phyloP scores from a whole-genome alignment of 1,140 invertebrate species.

The Orius insidiosus region DNA sequence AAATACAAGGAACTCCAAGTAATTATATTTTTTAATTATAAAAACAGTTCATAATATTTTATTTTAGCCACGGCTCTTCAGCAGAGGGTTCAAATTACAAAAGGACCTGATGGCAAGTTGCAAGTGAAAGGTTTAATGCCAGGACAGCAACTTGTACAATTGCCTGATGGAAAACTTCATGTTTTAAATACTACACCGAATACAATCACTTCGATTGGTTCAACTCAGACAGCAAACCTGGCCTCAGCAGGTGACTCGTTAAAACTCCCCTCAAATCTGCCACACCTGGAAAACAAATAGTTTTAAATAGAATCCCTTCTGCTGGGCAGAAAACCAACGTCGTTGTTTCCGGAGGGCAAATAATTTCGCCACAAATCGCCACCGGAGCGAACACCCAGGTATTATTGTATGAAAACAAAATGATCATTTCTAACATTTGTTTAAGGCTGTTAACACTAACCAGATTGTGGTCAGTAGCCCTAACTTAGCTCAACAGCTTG shows the following conservation, averaged over 20 bases:
- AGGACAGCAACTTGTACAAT: slow-evolving; percentile 79
- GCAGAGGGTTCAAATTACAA: slow-evolving; percentile 78
- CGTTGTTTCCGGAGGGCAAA: slow-evolving; percentile 20
- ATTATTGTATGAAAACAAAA: slow-evolving; percentile 3
- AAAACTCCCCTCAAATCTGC: slow-evolving; percentile 2
- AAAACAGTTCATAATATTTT: slow-evolving; percentile 3
- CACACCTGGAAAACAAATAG: not conserved
- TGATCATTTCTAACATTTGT: slow-evolving; percentile 11
- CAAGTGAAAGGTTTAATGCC: slow-evolving; percentile 79
- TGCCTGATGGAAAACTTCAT: slow-evolving; percentile 85
- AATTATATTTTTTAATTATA: no score
- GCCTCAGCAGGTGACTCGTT: slow-evolving; percentile 12
- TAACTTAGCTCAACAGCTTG: slow-evolving; percentile 53
- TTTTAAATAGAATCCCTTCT: not conserved
- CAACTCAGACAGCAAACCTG: slow-evolving; percentile 13
- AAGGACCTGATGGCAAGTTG: slow-evolving; percentile 75
- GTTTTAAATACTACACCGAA: slow-evolving; percentile 34
- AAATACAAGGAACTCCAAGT: slow-evolving; percentile 21
- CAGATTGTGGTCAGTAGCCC: slow-evolving; percentile 61
- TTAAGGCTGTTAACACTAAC: slow-evolving; percentile 33
- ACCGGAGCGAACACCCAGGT: slow-evolving; percentile 7
- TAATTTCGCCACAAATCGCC: slow-evolving; percentile 5
- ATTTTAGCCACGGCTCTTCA: slow-evolving; percentile 23
- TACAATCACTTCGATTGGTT: slow-evolving; percentile 21
- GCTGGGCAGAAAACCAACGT: slow-evolving; percentile 20